Percentiles rank a stretch among this genome's conserved stretches.
These are phyloP conservation scores for Gandaritis pyraliata DNA, from an alignment of 2,888 invertebrate species.

Conservation along the genomic window DNA sequence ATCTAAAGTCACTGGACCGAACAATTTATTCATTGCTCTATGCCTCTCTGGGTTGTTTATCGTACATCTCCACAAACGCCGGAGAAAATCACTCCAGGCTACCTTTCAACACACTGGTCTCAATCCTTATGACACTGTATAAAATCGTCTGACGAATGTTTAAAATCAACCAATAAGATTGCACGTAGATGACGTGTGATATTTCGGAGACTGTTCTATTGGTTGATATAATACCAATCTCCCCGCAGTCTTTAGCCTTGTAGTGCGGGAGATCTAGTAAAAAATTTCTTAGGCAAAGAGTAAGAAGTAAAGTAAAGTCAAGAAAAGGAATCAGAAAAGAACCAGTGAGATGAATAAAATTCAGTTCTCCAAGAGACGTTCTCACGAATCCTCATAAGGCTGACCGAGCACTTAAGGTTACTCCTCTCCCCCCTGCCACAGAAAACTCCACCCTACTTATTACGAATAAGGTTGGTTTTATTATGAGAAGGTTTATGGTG, in stretches of 20 bases:
- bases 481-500: neutral
- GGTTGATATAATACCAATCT: too few relatives aligned
- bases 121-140: too few relatives aligned
- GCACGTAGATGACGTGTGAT: too few relatives aligned
- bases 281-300: too few relatives aligned
- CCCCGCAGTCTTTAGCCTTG: too few relatives aligned
- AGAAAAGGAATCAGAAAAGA: neutral
- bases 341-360: constrained; percentile 2
- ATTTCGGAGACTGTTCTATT: too few relatives aligned
- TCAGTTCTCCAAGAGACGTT: constrained; percentile 25
- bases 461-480: constrained; percentile 35
- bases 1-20: constrained; percentile 22
- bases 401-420: constrained; percentile 58
- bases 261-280: too few relatives aligned
- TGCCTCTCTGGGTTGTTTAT: constrained; percentile 7
- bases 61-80: constrained; percentile 5
- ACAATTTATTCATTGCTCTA: constrained; percentile 37
- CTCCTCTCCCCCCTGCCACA: constrained; percentile 55
- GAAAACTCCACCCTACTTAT: constrained; percentile 37
- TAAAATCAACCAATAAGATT: too few relatives aligned
- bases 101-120: neutral
- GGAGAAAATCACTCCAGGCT: neutral
- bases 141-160: too few relatives aligned
- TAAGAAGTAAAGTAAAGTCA: too few relatives aligned
- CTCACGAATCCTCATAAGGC: constrained; percentile 26